Evolutionary conservation across 2,888 invertebrate genomes (phyloP), one percentile per base, ranked within the genome.

Genomic region (Choristoneura rosaceana): DNA sequence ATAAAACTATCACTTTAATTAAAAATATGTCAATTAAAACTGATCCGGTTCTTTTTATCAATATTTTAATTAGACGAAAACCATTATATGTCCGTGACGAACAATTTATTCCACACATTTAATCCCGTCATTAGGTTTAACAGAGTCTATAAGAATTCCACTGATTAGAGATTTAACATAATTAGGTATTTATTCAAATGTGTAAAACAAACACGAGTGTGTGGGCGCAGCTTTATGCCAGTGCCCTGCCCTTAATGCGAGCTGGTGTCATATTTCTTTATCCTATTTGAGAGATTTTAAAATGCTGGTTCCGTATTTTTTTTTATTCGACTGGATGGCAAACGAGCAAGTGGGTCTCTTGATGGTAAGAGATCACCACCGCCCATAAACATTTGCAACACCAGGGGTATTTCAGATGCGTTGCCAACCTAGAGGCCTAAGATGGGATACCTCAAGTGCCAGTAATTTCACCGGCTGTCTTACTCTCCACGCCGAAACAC

Each of bases 111-210:
- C 61, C 10, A 71, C 71, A 60, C 64, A 63, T 68, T 63, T 67
- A 38, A 61, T 74, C 67, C 68, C 67, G 60, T 74, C 65, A 73
- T 76, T 75, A 75, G 45, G 52, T 68, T 75, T 73, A 71, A 70
- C 69, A 78, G 76, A 78, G 81, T 82, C 81, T 81, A 81, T 80
- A 75, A 76, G 75, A 76, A 78, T 76, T 75, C 74, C 74, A 70
- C 78, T 84, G 84, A 87, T 85, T 84, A 85, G 77, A 79, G 80
- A 81, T 84, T 86, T 88, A 87, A 83, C 90, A 90, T 90, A 90
- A 91, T 89, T 88, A 90, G 85, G 81, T 84, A 87, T 89, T 89
- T 90, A 90, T 90, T 89, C 80, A 89, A 89, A 91, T 87, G 75
- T 78, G 74, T 76, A 82, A 86, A 86, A 84, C 86, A 87, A 87